phyloP scores from a whole-genome alignment of 1,140 invertebrate genomes.

The Neotoxoptera formosana region DNA sequence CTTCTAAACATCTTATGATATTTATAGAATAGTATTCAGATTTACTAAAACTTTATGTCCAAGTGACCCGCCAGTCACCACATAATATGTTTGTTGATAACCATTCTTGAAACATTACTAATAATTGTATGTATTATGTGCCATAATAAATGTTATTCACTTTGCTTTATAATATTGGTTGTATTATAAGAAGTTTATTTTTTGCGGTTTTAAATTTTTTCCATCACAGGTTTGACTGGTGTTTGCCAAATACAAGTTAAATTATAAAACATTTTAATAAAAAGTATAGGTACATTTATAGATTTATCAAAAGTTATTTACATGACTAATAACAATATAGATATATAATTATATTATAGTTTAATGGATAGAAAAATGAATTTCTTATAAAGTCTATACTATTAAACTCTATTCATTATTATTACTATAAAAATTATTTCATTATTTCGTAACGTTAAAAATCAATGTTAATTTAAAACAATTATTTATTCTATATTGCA shows the following conservation, averaged over 20 bases:
- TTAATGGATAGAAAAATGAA: not conserved
- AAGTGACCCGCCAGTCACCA: not conserved
- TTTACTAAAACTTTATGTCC: not conserved
- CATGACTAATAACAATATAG: too few relatives aligned
- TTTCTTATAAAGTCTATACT: too few relatives aligned
- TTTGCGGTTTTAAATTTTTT: not conserved
- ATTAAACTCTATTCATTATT: not conserved
- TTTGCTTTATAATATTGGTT: not conserved
- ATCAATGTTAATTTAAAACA: not conserved
- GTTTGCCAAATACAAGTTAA: not conserved
- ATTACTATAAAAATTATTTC: not conserved
- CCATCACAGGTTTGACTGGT: not conserved
- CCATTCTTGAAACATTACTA: not conserved
- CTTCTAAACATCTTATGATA: not conserved
- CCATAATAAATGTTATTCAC: not conserved
- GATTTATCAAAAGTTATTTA: not conserved
- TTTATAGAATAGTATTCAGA: not conserved
- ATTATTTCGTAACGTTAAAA: not conserved
- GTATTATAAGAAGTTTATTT: not conserved
- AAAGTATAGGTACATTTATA: not conserved
- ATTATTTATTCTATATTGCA: not conserved
- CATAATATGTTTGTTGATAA: not conserved
- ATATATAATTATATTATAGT: not conserved
- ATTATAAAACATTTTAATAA: not conserved
- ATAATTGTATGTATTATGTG: not conserved